Evolutionary conservation across 1,140 invertebrate genomes (phyloP), one percentile per base, ranked within the genome.

Genomic region (Aradophagus sp.): DNA sequence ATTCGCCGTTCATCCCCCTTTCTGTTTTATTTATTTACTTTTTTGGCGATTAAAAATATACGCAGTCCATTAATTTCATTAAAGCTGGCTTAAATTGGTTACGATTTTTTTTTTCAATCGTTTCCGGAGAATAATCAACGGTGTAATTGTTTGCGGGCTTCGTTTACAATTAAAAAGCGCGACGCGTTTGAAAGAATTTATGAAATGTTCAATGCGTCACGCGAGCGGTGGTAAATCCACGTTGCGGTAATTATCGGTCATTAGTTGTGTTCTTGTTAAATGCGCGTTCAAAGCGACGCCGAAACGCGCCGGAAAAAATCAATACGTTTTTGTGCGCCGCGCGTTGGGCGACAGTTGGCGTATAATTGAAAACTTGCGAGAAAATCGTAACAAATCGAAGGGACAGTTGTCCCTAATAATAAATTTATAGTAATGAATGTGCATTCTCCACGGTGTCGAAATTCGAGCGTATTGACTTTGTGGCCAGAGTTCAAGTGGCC

Each of bases 81-180:
- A 31, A 8, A 73, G 34, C 66, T 79, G 74, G 76, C 80, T 79
- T 81, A 78, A 80, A 81, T 81, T 81, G 75, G 62, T 48, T 27
- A 11, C 68, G 32, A 32, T 8, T 8, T 5, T 4, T 19, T 52
- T 56, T 66, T 56, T 65, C 42, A 65, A 65, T 55, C 4, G 27
- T 31, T 63, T 47, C 4, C 12, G 8, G 5, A 10, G 14, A 16
- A 35, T 14, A 16, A 35, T 35, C 8, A 15, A 3, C 3, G 2
- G 2, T 39, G 19, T 34, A 23, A 12, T 19, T 8, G 20, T 23
- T 23, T 23, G 8, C 4, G 20, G 4, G 4, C 8, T 23, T 23
- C 8, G 8, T 23, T 23, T 23, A 5, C 20, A 8, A 23, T 4
- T 5, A 5, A 23, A 23, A 23, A 23, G 8, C 20, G 20, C 4